Evolutionary conservation across 2,888 invertebrate species (phyloP).

Genomic region (Diaperis boleti): DNA sequence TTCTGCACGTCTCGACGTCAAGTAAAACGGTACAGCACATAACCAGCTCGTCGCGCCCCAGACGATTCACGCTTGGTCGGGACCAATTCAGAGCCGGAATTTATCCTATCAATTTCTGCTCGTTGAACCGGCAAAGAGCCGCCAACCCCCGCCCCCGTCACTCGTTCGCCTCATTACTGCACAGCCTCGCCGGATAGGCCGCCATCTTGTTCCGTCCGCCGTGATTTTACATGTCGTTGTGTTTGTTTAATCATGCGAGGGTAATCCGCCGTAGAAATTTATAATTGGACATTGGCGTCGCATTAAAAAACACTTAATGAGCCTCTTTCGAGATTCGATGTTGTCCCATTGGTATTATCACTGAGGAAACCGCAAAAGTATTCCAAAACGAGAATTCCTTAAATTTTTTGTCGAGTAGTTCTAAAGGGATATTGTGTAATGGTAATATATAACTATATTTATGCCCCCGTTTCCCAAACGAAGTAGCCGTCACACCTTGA

Average conservation of each 20-base stretch:
- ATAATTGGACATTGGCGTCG: constrained; percentile 61
- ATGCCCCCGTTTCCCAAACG: constrained; percentile 31
- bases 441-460: constrained; percentile 24
- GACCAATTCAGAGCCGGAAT: constrained; percentile 74
- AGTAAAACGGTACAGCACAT: constrained; percentile 24
- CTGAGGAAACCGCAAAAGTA: constrained; percentile 18
- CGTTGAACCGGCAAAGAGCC: constrained; percentile 73
- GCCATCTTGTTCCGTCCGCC: constrained; percentile 64
- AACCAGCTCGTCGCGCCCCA: constrained; percentile 49
- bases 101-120: constrained; percentile 76
- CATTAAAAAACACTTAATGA: constrained; percentile 36
- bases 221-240: constrained; percentile 65
- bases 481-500: constrained; percentile 39
- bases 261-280: constrained; percentile 60
- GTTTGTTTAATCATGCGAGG: constrained; percentile 63
- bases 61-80: constrained; percentile 70
- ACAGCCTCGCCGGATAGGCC: constrained; percentile 59
- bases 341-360: not conserved
- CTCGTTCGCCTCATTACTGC: constrained; percentile 50
- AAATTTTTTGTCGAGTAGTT: not conserved
- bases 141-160: constrained; percentile 49
- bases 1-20: constrained; percentile 27
- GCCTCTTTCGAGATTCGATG: constrained; percentile 29
- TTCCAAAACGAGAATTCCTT: constrained; percentile 15
- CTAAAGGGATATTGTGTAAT: constrained; percentile 12